Evolutionary conservation across 92 coral and sea anemone species (phyloP).

Genomic region (Zoanthus solanderi): DNA sequence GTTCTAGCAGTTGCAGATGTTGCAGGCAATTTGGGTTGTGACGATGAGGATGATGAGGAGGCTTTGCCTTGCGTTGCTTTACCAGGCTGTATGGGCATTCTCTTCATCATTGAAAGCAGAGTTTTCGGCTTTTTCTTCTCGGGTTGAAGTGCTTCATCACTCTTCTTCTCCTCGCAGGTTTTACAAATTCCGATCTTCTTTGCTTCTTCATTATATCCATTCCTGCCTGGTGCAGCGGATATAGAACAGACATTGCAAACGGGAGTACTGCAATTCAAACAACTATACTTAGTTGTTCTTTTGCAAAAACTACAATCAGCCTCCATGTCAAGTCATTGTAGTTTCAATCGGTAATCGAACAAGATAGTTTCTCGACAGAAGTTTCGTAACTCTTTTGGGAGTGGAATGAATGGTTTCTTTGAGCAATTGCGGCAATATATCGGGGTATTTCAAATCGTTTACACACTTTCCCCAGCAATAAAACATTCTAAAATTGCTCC

Average conservation of each 20-base stretch:
- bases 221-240: conserved; percentile 19
- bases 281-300: conserved; percentile 9
- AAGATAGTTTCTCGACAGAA: conserved; percentile 14
- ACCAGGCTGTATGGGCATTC: conserved; percentile 35
- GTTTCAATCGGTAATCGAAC: conserved; percentile 15
- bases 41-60: conserved; percentile 34
- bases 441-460: conserved; percentile 8
- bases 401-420: conserved; percentile 6
- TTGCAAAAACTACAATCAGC: conserved; percentile 14
- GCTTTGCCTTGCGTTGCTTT: conserved; percentile 34
- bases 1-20: conserved; percentile 44
- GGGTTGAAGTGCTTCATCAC: conserved; percentile 30
- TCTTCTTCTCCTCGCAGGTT: conserved; percentile 31
- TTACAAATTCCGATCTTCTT: conserved; percentile 13
- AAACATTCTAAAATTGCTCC: conserved; percentile 3
- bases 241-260: conserved; percentile 14
- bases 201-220: conserved; percentile 8
- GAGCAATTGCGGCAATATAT: conserved; percentile 8
- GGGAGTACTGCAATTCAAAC: conserved; percentile 16
- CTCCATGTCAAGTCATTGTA: conserved; percentile 12
- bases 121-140: conserved; percentile 33
- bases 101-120: conserved; percentile 32
- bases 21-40: conserved; percentile 34
- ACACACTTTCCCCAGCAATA: conserved; percentile 9
- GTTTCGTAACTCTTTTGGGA: conserved; percentile 15